A percentile compares a stretch with the other conserved stretches of the same genome.
These are phyloP conservation scores for Otis tarda DNA, from an alignment of 2,113 vertebrate species.

Conservation along the genomic window DNA sequence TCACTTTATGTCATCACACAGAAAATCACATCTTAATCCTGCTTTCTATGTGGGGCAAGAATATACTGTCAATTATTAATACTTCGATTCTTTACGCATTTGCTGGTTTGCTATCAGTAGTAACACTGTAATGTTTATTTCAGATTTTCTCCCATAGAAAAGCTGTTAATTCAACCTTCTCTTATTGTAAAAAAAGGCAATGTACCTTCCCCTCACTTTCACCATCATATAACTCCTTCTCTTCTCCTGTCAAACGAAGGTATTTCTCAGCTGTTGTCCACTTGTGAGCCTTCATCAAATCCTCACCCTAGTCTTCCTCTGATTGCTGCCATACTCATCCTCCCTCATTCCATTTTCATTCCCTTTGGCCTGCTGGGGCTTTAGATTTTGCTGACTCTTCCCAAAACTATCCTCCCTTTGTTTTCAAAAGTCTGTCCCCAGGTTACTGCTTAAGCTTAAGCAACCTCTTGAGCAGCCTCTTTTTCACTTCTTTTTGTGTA, in stretches of 20 bases:
- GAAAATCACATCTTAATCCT: slow-evolving; percentile 31
- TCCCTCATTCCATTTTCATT: neutral
- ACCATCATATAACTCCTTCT: neutral
- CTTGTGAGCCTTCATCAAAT: neutral
- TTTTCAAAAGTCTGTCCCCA: neutral
- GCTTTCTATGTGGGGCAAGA: neutral
- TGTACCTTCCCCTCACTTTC: neutral
- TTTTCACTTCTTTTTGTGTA: neutral
- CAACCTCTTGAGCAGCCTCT: neutral
- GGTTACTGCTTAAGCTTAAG: neutral
- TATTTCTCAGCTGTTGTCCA: neutral
- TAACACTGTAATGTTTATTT: neutral
- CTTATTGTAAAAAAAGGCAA: neutral
- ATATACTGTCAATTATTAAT: neutral
- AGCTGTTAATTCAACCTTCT: neutral
- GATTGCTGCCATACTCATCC: neutral
- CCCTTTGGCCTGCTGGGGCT: neutral
- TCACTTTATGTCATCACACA: slow-evolving; percentile 32
- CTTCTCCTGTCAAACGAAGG: neutral
- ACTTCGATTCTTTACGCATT: neutral
- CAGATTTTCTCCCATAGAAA: neutral
- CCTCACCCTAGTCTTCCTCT: neutral
- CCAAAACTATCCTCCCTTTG: neutral
- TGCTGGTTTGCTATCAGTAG: neutral
- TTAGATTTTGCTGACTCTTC: neutral